Conservation (phyloP, 2,888 invertebrate genomes). For the Lordiphosa andalusiaca region DNA sequence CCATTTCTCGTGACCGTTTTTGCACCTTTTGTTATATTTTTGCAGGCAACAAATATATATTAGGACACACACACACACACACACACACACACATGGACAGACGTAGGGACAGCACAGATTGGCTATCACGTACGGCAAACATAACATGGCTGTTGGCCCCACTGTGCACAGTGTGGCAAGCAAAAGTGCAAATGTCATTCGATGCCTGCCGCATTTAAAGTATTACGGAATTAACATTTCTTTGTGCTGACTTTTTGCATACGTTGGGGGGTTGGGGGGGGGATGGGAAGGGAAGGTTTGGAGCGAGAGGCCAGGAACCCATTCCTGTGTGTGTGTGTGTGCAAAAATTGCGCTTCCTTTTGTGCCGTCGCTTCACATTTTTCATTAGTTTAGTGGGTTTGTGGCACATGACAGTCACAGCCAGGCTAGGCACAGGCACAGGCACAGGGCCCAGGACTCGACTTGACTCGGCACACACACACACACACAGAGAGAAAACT, state of each 20-base stretch:
- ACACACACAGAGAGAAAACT: conserved; percentile 17
- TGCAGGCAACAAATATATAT: conserved; percentile 1
- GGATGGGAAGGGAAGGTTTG: too few relatives aligned
- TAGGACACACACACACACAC: conserved; percentile 29
- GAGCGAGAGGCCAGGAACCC: conserved; percentile 3
- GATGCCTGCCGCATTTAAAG: conserved; percentile 74
- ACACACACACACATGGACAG: conserved; percentile 20
- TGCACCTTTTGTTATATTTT: conserved; percentile 52
- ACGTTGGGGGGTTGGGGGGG: conserved; percentile 8
- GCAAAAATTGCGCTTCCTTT: conserved; percentile 74
- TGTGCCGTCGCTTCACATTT: conserved; percentile 74
- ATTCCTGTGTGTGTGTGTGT: conserved; percentile 39
- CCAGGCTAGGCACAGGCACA: conserved; percentile 55
- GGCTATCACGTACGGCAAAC: conserved; percentile 53
- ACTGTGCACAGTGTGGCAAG: conserved; percentile 66
- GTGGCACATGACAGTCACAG: conserved; percentile 79
- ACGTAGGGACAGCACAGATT: conserved; percentile 25
- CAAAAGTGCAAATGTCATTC: conserved; percentile 77
- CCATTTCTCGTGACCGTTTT: conserved; percentile 61
- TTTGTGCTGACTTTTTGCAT: conserved; percentile 57
- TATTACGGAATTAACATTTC: conserved; percentile 73
- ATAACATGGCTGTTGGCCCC: conserved; percentile 39
- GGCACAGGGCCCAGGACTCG: conserved; percentile 38
- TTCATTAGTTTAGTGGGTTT: conserved; percentile 79
- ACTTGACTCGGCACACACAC: conserved; percentile 17